Evolutionary conservation across 2,888 invertebrate genomes (phyloP).

Genomic region (Brachypalpus laphriformis): DNA sequence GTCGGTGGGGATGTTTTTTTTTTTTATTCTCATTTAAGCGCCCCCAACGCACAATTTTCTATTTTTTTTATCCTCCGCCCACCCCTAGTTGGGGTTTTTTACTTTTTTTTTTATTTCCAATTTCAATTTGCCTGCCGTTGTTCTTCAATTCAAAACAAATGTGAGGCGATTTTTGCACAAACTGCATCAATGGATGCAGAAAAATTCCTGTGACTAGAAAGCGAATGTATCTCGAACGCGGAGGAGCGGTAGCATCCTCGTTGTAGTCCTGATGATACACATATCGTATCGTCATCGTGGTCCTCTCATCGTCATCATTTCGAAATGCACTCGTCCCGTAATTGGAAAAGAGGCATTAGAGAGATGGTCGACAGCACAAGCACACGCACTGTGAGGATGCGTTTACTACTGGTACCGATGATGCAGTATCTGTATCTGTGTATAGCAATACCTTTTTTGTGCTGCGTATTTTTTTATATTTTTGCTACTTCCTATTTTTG

Average conservation of each 20-base stretch:
- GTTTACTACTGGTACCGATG: conserved; percentile 8
- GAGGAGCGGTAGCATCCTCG: not conserved
- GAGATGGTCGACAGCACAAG: conserved; percentile 48
- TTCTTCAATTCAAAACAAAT: conserved; percentile 60
- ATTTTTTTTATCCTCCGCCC: not conserved
- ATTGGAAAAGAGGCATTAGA: conserved; percentile 67
- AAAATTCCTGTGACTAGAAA: conserved; percentile 49
- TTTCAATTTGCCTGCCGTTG: conserved; percentile 59
- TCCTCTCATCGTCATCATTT: conserved; percentile 45
- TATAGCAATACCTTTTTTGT: conserved; percentile 48
- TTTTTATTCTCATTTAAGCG: conserved; percentile 10
- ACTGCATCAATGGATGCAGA: conserved; percentile 51
- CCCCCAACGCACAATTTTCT: conserved; percentile 42
- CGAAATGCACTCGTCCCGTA: conserved; percentile 59
- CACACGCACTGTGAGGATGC: conserved; percentile 55
- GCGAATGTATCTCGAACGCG: conserved; percentile 1
- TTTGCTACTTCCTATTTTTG: conserved; percentile 45
- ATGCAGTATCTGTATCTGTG: conserved; percentile 25
- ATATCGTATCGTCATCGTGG: conserved; percentile 4
- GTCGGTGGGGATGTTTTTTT: not conserved
- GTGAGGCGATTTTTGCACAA: conserved; percentile 58
- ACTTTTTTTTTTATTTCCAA: conserved; percentile 41
- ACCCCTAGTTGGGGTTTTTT: not conserved
- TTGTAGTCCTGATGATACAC: conserved; percentile 19
- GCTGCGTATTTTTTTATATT: conserved; percentile 11